Base-by-base conservation (phyloP, 2,797 vertebrate species). In the Hydrophis major region DNA sequence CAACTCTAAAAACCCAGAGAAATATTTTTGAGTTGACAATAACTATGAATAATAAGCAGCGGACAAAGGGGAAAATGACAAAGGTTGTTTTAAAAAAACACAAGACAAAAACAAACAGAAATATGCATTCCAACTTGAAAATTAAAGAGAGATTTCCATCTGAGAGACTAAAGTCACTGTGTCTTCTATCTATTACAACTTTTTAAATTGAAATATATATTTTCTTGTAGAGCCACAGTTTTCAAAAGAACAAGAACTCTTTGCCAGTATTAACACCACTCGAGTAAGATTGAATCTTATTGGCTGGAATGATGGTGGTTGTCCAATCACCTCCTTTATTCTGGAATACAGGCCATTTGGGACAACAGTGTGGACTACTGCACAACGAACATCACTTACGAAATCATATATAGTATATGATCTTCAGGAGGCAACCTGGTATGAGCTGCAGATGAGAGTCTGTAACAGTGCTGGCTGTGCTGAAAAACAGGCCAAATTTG, bases 281-380 rank as follows among this genome's bases (percentile, higher is more conserved):
- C 97, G 99, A 0, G 99, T 99, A 94, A 97, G 98, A 91, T 98
- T 99, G 94, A 99, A 99, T 97, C 98, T 99, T 95, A 98, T 99
- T 0, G 99, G 99, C 94, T 99, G 99, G 99, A 99, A 99, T 92
- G 99, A 99, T 0, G 99, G 99, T 0, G 99, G 99, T 95, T 99
- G 99, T 95, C 99, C 99, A 13, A 99, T 99, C 97, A 99, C 98
- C 93, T 99, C 99, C 89, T 99, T 99, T 97, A 99, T 99, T 0
- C 97, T 99, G 78, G 99, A 99, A 96, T 99, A 99, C 96, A 97
- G 99, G 0, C 99, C 99, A 0, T 99, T 99, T 86, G 99, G 99
- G 63, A 98, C 98, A 4, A 97, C 98, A 0, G 98, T 98, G 18
- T 99, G 99, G 99, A 99, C 98, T 90, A 99, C 99, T 0, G 99